These are phyloP conservation scores for Drosophila heteroneura DNA, from an alignment of 2,888 invertebrate species.

Conservation along the genomic window DNA sequence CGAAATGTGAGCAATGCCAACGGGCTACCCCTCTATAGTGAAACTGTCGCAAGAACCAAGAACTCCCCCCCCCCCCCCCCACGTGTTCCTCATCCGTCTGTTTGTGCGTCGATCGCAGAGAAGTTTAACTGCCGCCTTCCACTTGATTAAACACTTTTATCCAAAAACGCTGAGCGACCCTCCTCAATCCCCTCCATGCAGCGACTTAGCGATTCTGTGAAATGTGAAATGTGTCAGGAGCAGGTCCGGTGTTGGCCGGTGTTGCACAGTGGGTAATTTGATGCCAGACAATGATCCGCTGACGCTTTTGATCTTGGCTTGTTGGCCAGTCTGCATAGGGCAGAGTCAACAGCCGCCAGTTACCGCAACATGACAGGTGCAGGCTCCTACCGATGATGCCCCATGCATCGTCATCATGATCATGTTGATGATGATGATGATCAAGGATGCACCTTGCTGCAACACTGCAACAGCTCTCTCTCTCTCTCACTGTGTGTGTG, in stretches of 20 bases:
- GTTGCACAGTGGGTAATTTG: conserved; percentile 67
- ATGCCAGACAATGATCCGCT: conserved; percentile 82
- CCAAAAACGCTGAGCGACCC: conserved; percentile 46
- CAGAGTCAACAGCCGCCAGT: conserved; percentile 51
- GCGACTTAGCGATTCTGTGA: conserved; percentile 64
- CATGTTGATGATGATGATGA: conserved; percentile 9
- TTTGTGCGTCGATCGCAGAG: conserved; percentile 20
- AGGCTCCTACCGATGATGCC: conserved; percentile 30
- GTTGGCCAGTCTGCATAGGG: conserved; percentile 31
- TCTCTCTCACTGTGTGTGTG: neutral
- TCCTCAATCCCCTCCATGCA: conserved; percentile 12
- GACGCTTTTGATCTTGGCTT: conserved; percentile 68
- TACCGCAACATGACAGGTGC: conserved; percentile 78
- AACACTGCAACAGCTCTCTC: conserved; percentile 45
- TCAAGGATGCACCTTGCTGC: conserved; percentile 78
- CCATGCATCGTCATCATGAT: conserved; percentile 8
- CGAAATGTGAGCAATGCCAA: conserved; percentile 56
- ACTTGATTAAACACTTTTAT: conserved; percentile 83
- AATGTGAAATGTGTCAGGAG: conserved; percentile 61
- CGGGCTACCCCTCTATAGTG: conserved; percentile 8
- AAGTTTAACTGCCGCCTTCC: conserved; percentile 78
- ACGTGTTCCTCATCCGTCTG: neutral
- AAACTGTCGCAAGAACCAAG: conserved; percentile 34
- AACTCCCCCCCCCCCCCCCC: neutral
- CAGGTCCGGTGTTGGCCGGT: conserved; percentile 19